These are phyloP conservation scores for Automeris io DNA, from an alignment of 2,888 invertebrate genomes.

Conservation along the genomic window DNA sequence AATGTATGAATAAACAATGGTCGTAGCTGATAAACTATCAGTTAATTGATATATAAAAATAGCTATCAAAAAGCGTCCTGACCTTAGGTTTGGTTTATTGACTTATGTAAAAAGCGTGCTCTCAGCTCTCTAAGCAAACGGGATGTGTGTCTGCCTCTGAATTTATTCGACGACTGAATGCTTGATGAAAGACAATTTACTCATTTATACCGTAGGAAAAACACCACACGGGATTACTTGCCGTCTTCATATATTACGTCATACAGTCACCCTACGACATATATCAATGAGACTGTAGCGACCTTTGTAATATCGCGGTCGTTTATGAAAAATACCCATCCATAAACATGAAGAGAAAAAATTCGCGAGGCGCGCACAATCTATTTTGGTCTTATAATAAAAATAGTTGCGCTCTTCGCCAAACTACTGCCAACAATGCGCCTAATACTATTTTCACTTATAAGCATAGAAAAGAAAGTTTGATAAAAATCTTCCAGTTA, in stretches of 20 bases:
- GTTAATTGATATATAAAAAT: not conserved
- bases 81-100: not conserved
- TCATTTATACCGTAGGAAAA: constrained; percentile 29
- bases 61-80: not conserved
- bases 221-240: constrained; percentile 19
- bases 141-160: constrained; percentile 32
- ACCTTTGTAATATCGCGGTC: not conserved
- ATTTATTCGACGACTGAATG: constrained; percentile 34
- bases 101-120: not conserved
- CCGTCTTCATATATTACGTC: constrained; percentile 24
- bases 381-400: not conserved
- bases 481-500: too few relatives aligned
- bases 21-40: not conserved
- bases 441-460: too few relatives aligned
- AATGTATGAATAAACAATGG: not conserved
- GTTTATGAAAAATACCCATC: not conserved
- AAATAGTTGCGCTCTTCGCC: not conserved
- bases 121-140: not conserved
- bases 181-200: constrained; percentile 7
- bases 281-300: constrained; percentile 1
- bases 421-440: too few relatives aligned
- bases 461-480: too few relatives aligned
- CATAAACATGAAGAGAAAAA: not conserved
- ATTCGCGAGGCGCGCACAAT: not conserved
- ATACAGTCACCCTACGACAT: constrained; percentile 18